phyloP scores from a whole-genome alignment of 2,797 vertebrate genomes.

The Danio choprae region DNA sequence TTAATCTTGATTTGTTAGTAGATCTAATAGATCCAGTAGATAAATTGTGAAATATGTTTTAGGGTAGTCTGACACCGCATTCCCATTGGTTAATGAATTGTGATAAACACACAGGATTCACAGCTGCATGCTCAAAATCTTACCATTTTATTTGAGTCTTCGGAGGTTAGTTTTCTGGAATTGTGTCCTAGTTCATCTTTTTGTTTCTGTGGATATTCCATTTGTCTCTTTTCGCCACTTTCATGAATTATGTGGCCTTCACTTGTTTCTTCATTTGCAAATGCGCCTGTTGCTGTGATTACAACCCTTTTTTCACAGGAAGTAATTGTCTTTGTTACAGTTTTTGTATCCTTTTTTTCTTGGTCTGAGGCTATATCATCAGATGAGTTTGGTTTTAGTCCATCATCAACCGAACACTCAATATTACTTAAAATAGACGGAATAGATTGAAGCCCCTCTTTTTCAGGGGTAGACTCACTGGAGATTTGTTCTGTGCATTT shows the following conservation, averaged over 20 bases:
- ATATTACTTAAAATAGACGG: background rate
- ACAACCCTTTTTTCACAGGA: background rate
- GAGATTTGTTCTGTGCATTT: background rate
- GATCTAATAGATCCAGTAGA: constrained; percentile 4
- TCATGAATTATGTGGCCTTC: constrained; percentile 45
- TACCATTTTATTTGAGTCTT: constrained; percentile 83
- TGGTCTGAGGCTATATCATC: constrained; percentile 33
- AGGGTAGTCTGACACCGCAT: constrained; percentile 55
- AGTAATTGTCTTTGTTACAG: constrained; percentile 13
- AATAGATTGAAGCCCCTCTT: background rate
- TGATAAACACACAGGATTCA: constrained; percentile 19
- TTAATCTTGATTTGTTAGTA: constrained; percentile 57
- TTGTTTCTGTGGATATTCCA: constrained; percentile 66
- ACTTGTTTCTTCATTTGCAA: constrained; percentile 49
- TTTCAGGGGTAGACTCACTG: constrained; percentile 28
- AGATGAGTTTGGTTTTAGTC: constrained; percentile 13
- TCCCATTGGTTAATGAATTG: constrained; percentile 53
- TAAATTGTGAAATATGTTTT: constrained; percentile 44
- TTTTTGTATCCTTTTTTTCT: constrained; percentile 32
- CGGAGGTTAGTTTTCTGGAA: constrained; percentile 69
- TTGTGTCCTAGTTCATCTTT: constrained; percentile 52
- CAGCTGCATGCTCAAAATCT: constrained; percentile 71
- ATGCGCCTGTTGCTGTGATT: constrained; percentile 3
- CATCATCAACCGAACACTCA: constrained; percentile 16
- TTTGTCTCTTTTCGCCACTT: constrained; percentile 21